Evolutionary conservation across 2,797 vertebrate species (phyloP), one percentile per base, ranked within the genome.

Genomic region (Rhinichthys osculus): DNA sequence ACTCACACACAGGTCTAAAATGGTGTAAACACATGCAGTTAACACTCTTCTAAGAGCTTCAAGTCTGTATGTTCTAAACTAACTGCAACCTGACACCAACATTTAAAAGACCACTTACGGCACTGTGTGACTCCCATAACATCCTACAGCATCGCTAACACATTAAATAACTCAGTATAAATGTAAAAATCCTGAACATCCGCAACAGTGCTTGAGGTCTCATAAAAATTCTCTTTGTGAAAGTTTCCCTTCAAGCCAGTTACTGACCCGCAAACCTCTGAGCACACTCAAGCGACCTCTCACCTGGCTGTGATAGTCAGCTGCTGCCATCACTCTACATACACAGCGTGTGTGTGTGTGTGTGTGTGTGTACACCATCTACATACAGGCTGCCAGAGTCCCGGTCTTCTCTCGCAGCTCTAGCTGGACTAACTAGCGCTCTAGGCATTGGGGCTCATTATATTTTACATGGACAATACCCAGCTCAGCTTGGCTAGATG

Each of bases 251-350:
- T 62, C 27, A 57, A 78, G 33, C 8, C 54, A 82, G 59, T 77
- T 84, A 82, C 16, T 47, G 70, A 78, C 76, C 81, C 81, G 72
- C 85, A 82, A 86, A 80, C 85, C 80, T 87, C 82, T 84, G 66
- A 85, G 27, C 69, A 85, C 40, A 89, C 82, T 85, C 67, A 87
- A 64, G 62, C 77, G 35, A 87, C 87, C 88, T 89, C 83, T 89
- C 87, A 88, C 85, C 82, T 69, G 77, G 62, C 86, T 86, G 78
- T 87, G 82, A 85, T 83, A 80, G 67, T 85, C 89, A 90, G 86
- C 88, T 90, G 91, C 85, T 89, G 73, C 84, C 84, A 86, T 83
- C 88, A 88, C 40, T 91, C 89, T 40, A 33, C 82, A 66, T 69
- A 71, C 64, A 33, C 16, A 35, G 19, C 66, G 77, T 38, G 57